Evolutionary conservation across 2,888 invertebrate species (phyloP), one percentile per base, ranked within the genome.

Genomic region (Drosophila dives): DNA sequence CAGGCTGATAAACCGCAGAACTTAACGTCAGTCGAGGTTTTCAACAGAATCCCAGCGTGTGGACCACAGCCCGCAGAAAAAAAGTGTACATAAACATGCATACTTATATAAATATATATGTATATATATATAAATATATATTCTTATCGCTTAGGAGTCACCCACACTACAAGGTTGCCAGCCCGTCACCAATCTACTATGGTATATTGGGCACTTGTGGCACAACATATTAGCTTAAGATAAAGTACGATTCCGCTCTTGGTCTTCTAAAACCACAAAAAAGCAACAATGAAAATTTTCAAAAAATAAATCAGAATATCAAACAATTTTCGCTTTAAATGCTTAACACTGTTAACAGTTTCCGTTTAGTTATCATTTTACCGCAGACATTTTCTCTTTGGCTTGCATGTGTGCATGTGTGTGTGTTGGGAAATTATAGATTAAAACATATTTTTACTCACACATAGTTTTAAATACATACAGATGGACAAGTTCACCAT

Each of bases 31-130:
- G 60, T 40, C 45, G 67, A 49, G 36, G 49, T n/a, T 34, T 79
- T 59, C 49, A 34, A 58, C 62, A 51, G 54, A 68, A 42, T 49
- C 64, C 61, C 40, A 55, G 54, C 34, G 34, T 67, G 2, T 40
- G 49, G 59, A 70, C 54, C 58, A n/a, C 50, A 23, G 51, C 77
- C 81, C 80, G 78, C 77, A 80, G 67, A 77, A 70, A 59, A 59
- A 50, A 42, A 38, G 26, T 26, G 15, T 17, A 20, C 12, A 45
- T 11, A 54, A 34, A 53, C 15, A 34, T 53, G 4, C 26, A 32
- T 51, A 36, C 33, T 12, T 20, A 15, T 33, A 51, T 50, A 50
- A 32, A n/a, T 53, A 34, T 34, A 20, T 20, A 42, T 11, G 42
- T 45, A 56, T 32, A 1, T 15, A 15, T 20, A 12, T 29, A 33